phyloP scores from a whole-genome alignment of 1,140 invertebrate species.

The Sinella curviseta region DNA sequence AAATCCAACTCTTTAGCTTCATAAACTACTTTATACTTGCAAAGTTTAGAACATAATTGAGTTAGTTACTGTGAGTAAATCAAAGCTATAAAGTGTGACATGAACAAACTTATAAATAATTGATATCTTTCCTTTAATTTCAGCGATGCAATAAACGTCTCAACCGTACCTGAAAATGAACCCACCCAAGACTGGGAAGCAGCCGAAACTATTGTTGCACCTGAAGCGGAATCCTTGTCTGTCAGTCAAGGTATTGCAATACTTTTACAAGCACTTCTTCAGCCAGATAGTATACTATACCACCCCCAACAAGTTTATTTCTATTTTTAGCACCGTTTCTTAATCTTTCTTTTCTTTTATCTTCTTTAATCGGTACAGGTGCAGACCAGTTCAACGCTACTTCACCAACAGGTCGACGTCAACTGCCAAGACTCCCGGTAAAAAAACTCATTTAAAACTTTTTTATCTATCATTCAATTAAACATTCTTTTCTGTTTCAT shows the following conservation, averaged over 20 bases:
- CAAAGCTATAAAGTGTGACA: no score
- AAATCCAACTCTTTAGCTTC: no score
- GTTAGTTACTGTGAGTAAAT: no score
- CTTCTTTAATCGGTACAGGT: background rate
- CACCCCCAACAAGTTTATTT: no score
- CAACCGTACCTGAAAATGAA: constrained; percentile 48
- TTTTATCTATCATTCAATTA: background rate
- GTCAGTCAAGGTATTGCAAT: constrained; percentile 38
- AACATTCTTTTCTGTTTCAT: no score
- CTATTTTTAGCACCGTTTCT: no score
- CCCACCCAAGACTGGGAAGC: constrained; percentile 43
- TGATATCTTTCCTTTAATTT: constrained; percentile 21
- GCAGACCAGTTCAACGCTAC: background rate
- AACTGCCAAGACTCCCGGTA: constrained; percentile 16
- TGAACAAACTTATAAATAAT: no score
- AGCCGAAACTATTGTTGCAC: constrained; percentile 28
- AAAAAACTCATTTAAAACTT: background rate
- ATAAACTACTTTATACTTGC: constrained; percentile 7
- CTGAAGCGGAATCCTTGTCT: constrained; percentile 33
- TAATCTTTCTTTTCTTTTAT: no score
- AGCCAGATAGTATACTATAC: no score
- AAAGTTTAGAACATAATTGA: background rate
- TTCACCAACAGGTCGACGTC: background rate
- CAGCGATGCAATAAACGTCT: constrained; percentile 42
- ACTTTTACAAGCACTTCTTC: no score